Percentiles rank a stretch among this genome's conserved stretches.
Conservation (phyloP, 2,113 vertebrate species). For the Neotragus moschatus region DNA sequence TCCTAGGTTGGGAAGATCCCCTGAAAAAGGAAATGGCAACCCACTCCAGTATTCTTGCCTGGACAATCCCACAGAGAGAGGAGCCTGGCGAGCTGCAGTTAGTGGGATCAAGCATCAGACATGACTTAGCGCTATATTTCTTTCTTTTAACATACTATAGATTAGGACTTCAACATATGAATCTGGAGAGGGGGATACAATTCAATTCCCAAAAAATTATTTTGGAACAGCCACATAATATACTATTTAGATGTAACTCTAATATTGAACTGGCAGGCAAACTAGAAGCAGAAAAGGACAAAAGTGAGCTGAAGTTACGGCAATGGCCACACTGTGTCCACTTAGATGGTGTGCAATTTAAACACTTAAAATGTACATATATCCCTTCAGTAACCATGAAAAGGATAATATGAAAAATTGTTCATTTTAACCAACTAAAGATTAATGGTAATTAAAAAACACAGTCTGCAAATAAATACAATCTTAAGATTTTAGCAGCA, state of each 20-base stretch:
- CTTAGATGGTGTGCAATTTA: not conserved
- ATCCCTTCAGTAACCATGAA: not conserved
- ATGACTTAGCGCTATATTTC: accelerated
- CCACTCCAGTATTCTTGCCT: not conserved
- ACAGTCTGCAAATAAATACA: not conserved
- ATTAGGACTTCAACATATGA: not conserved
- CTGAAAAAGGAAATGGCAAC: not conserved
- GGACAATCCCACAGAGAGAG: not conserved
- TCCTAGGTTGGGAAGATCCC: not conserved
- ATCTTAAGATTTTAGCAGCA: not conserved
- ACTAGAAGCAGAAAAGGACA: not conserved
- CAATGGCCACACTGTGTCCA: not conserved
- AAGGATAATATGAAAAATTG: not conserved
- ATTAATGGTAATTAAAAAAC: not conserved
- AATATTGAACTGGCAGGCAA: no score
- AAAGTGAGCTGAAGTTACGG: accelerated
- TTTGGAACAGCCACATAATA: no score
- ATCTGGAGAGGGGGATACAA: not conserved
- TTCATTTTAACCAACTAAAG: not conserved
- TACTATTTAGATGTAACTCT: not conserved
- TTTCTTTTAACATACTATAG: not conserved
- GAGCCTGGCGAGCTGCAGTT: not conserved
- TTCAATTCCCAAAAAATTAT: not conserved
- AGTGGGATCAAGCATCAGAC: not conserved
- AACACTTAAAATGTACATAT: not conserved